These are phyloP conservation scores for Cirrhinus molitorella DNA, from an alignment of 2,797 vertebrate genomes.

Conservation along the genomic window DNA sequence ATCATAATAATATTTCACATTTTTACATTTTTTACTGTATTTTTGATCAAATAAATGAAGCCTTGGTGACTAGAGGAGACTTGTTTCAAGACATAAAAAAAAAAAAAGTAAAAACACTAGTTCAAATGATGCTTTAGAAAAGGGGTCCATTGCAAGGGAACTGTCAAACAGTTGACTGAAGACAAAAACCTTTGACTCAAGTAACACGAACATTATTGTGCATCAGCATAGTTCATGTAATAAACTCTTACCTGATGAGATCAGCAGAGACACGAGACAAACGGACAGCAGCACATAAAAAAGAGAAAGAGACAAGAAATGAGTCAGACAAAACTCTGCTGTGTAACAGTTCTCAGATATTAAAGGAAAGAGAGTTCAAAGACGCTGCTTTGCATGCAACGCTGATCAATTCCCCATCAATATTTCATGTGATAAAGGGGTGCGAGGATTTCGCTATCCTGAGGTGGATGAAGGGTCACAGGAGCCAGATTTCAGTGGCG, in stretches of 20 bases:
- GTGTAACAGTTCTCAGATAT: background rate
- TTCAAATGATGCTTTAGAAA: background rate
- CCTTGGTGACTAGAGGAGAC: background rate
- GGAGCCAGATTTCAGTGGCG: background rate
- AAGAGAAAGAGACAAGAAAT: slow-evolving; percentile 15
- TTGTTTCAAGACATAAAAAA: background rate
- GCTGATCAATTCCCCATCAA: slow-evolving; percentile 42
- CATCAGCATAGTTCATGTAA: background rate
- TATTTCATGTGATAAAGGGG: slow-evolving; percentile 56
- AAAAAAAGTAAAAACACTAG: background rate
- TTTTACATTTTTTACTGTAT: background rate
- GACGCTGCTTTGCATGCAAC: slow-evolving; percentile 50
- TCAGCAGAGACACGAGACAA: background rate
- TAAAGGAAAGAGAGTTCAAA: slow-evolving; percentile 6
- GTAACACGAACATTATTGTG: background rate
- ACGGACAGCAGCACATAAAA: background rate
- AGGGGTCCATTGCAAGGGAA: background rate
- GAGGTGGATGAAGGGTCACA: slow-evolving; percentile 46
- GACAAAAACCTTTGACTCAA: background rate
- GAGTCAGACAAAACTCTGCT: background rate
- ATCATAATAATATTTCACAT: background rate
- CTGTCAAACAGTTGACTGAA: too few species aligned
- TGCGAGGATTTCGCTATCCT: slow-evolving; percentile 26
- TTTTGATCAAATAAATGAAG: background rate
- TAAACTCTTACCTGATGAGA: slow-evolving; percentile 38